These are phyloP conservation scores for Caerostris extrusa DNA, from an alignment of 1,140 invertebrate genomes.

Conservation along the genomic window DNA sequence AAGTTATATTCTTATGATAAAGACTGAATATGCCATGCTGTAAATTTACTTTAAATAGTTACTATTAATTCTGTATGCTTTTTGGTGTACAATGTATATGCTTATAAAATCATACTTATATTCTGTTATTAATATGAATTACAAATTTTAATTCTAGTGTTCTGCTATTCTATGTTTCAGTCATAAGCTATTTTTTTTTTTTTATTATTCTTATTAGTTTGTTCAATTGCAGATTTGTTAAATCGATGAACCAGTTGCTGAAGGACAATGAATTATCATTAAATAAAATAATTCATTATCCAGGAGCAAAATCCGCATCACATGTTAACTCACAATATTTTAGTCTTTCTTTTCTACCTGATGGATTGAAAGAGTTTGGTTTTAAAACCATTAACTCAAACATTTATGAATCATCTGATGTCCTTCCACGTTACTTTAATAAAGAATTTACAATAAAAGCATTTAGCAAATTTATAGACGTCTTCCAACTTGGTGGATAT, in stretches of 20 bases:
- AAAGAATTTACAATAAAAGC: neutral
- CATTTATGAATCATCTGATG: constrained; percentile 30
- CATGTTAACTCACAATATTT: neutral
- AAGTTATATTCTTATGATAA: no score
- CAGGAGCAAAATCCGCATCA: neutral
- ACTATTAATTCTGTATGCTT: no score
- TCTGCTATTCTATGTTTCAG: neutral
- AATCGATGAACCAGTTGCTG: neutral
- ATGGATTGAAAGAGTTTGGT: constrained; percentile 13
- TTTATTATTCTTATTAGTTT: neutral
- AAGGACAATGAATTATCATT: neutral
- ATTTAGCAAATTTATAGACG: constrained; percentile 15
- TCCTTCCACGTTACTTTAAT: constrained; percentile 15
- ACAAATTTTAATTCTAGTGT: no score
- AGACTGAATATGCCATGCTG: no score
- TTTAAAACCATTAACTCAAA: neutral
- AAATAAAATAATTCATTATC: neutral
- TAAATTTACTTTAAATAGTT: no score
- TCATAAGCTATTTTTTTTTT: neutral
- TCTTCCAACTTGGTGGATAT: neutral
- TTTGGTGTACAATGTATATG: no score
- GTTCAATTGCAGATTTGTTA: constrained; percentile 14
- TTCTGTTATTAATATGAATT: no score
- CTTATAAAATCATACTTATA: no score
- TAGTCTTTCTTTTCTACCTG: constrained; percentile 17